phyloP scores from a whole-genome alignment of 2,888 invertebrate genomes.

The Polydrusus cervinus region DNA sequence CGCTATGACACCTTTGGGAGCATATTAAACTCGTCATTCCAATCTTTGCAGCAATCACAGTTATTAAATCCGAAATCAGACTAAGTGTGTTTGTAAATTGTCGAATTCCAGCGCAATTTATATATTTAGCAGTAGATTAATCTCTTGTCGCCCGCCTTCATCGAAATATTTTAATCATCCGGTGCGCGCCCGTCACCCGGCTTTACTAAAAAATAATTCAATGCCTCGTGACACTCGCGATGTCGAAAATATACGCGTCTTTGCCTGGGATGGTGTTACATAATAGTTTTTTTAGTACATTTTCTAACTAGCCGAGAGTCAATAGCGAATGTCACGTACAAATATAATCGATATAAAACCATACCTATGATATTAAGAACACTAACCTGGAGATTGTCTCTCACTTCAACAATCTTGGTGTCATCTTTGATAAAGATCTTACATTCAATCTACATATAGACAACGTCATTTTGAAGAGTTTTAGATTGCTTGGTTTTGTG shows the following conservation, averaged over 20 bases:
- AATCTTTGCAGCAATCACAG: not conserved
- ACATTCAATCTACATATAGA: too few relatives aligned
- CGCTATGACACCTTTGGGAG: not conserved
- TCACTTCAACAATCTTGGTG: too few relatives aligned
- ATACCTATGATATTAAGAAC: too few relatives aligned
- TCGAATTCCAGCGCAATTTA: conserved; percentile 70
- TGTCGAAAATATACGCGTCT: conserved; percentile 52
- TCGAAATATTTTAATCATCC: conserved; percentile 68
- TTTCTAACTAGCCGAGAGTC: not conserved
- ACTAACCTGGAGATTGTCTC: too few relatives aligned
- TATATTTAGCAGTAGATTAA: conserved; percentile 71
- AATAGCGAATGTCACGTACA: not conserved
- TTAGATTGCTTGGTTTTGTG: too few relatives aligned
- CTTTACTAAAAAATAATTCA: conserved; percentile 64
- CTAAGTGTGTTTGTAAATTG: conserved; percentile 68
- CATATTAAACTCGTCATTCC: not conserved
- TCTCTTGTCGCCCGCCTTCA: conserved; percentile 68
- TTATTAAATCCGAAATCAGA: conserved; percentile 59
- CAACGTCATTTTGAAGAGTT: too few relatives aligned
- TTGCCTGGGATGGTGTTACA: conserved; percentile 21
- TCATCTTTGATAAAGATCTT: too few relatives aligned
- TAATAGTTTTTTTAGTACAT: conserved; percentile 24
- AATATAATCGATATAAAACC: not conserved
- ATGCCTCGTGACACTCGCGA: conserved; percentile 57
- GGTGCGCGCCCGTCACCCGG: conserved; percentile 63